Evolutionary conservation across 2,113 vertebrate species (phyloP).

Genomic region (Nothoprocta pentlandii): DNA sequence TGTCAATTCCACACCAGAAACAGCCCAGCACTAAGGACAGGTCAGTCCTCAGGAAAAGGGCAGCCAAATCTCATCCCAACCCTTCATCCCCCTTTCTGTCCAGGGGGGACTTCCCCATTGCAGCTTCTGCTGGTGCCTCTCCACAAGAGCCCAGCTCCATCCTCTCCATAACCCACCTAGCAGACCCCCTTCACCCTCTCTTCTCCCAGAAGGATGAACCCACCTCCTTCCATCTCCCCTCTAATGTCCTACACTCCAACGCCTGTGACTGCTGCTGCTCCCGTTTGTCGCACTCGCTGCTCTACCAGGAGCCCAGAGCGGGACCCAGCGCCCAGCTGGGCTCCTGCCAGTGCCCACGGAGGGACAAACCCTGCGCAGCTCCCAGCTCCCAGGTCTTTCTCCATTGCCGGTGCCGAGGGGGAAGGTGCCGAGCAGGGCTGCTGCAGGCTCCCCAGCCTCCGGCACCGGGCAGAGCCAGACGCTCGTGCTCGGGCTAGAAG

Average conservation of each 20-base stretch:
- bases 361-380: neutral
- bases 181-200: neutral
- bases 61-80: neutral
- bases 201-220: neutral
- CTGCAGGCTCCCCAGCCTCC: neutral
- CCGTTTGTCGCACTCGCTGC: neutral
- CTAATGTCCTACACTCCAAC: neutral
- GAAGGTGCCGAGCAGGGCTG: neutral
- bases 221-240: neutral
- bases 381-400: neutral
- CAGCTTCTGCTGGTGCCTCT: neutral
- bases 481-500: neutral
- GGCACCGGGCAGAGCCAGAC: rapidly evolving
- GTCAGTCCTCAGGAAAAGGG: too few relatives aligned
- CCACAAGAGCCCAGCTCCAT: neutral
- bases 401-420: rapidly evolving
- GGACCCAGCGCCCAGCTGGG: too few relatives aligned
- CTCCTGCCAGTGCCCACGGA: neutral
- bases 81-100: neutral
- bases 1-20: too few relatives aligned
- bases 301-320: too few relatives aligned
- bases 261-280: neutral
- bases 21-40: too few relatives aligned
- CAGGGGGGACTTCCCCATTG: rapidly evolving
- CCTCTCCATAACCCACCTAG: neutral